These are phyloP conservation scores for Loxodonta africana DNA, from an alignment of 2,113 vertebrate species.

Conservation along the genomic window DNA sequence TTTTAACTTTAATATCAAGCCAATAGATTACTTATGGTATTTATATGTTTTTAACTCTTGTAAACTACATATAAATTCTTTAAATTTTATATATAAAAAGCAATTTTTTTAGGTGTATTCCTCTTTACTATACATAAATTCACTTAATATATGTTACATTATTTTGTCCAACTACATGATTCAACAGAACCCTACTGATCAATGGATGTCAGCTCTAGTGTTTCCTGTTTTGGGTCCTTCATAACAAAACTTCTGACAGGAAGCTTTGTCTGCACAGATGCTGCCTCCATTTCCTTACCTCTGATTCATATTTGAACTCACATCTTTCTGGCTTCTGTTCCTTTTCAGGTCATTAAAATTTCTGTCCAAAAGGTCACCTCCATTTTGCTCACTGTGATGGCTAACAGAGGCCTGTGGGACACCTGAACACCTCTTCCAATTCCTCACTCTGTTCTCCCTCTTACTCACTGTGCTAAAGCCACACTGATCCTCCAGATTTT, in stretches of 20 bases:
- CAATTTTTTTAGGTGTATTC: background rate
- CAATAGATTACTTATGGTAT: background rate
- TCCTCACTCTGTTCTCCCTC: background rate
- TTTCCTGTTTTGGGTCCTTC: background rate
- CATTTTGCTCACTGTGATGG: background rate
- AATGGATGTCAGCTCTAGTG: background rate
- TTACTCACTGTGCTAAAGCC: background rate
- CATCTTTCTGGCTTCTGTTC: background rate
- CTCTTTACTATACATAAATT: background rate
- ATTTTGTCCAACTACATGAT: background rate
- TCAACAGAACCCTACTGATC: background rate
- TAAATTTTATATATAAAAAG: background rate
- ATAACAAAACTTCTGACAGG: background rate
- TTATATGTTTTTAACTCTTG: background rate
- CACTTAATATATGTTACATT: background rate
- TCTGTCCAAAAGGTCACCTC: background rate
- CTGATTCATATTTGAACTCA: background rate
- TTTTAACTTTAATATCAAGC: conserved; percentile 5
- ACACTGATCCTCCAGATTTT: background rate
- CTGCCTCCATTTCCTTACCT: background rate
- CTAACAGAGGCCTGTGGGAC: background rate
- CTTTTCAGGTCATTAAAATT: background rate
- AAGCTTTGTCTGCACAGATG: background rate
- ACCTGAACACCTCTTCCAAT: background rate
- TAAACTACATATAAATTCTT: background rate